Percentiles rank a stretch among this genome's conserved stretches.
Conservation (phyloP, 2,797 vertebrate genomes). For the Micropoecilia bifurca region DNA sequence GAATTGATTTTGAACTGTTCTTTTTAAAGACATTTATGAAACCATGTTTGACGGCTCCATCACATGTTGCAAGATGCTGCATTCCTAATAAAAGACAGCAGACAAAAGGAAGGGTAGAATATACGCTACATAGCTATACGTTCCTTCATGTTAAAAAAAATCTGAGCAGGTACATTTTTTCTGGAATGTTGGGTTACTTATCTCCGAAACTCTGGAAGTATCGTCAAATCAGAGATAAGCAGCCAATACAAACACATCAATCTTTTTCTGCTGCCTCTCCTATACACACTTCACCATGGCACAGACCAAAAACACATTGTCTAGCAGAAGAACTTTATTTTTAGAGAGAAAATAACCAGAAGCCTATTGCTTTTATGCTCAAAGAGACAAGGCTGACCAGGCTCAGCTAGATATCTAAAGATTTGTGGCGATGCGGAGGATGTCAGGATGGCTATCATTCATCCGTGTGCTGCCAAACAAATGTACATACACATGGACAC, state of each 20-base stretch:
- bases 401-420: constrained; percentile 47
- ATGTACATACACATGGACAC: constrained; percentile 12
- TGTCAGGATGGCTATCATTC: constrained; percentile 44
- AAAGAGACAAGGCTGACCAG: constrained; percentile 34
- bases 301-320: constrained; percentile 34
- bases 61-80: neutral
- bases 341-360: constrained; percentile 22
- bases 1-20: neutral
- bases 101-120: neutral
- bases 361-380: constrained; percentile 18
- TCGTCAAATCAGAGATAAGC: constrained; percentile 64
- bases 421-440: constrained; percentile 35
- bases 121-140: constrained; percentile 40
- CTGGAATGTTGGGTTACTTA: constrained; percentile 50
- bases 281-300: constrained; percentile 25
- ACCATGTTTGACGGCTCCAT: neutral
- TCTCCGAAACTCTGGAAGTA: constrained; percentile 57
- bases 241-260: constrained; percentile 29
- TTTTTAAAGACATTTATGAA: neutral
- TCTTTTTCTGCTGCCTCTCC: neutral
- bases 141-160: constrained; percentile 24
- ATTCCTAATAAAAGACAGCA: neutral
- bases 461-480: constrained; percentile 29
- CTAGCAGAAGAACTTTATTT: constrained; percentile 14
- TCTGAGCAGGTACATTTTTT: constrained; percentile 45